Base-by-base conservation (phyloP, 37 sponge, comb jelly and placozoan genomes). In the Haliclona indistincta region DNA sequence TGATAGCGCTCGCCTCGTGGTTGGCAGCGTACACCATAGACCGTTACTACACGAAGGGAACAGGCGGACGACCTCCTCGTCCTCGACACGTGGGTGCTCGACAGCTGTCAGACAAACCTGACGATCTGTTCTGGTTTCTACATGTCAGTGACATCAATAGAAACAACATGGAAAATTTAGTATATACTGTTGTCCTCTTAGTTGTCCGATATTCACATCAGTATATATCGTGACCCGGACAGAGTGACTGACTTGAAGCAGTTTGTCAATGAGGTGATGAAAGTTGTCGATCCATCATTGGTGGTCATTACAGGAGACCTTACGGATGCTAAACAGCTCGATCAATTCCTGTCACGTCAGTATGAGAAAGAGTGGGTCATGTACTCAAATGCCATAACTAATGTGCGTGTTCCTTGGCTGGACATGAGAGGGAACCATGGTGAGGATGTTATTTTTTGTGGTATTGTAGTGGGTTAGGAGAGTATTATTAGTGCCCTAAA, bases 371-470 rank as follows among this genome's bases (percentile, higher is more conserved):
- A 95, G 61, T 95, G 96, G 96, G 32, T 75, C 13, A 39, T 67
- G 38, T 95, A 95, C 49, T 38, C 74, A 34, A 17, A 10, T 47
- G 10, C 51, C 15, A 10, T 47, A 17, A 84, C 68, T 36, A 47
- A 79, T 23, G 74, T 83, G 15, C 3, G 40, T n/a, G 25, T 65
- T 8, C 81, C 81, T 26, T 94, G 93, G 93, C 77, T 95, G 25
- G 96, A 95, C 66, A 73, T 95, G 36, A 54, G 90, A 38, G 96
- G 96, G 3, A 95, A 95, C 66, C 96, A 95, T 75, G 94, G 90
- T 84, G 25, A 33, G 61, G 26, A 2, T 26, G 15, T 49, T 25
- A 4, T 11, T 2, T 60, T 6, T n/a, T 40, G 28, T 70, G 33
- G 6, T 65, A 1, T n/a, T n/a, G n/a, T n/a, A n/a, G n/a, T n/a